Evolutionary conservation across 2,113 vertebrate genomes (phyloP).

Genomic region (Peromyscus polionotus): DNA sequence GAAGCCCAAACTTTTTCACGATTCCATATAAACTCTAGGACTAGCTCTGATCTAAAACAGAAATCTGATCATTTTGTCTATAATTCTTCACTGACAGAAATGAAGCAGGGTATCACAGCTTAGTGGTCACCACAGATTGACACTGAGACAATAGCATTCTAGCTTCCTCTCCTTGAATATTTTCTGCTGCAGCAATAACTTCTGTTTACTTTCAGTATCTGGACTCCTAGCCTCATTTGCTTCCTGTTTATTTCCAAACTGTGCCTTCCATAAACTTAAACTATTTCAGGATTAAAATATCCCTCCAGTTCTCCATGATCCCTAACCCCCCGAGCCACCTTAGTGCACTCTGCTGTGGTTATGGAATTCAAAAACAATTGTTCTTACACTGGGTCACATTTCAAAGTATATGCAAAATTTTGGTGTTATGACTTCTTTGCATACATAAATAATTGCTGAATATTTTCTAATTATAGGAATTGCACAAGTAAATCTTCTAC

Average conservation of each 20-base stretch:
- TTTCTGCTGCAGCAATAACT: not conserved
- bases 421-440: not conserved
- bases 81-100: not conserved
- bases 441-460: not conserved
- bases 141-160: not conserved
- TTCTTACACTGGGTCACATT: not conserved
- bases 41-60: not conserved
- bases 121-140: not conserved
- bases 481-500: not conserved
- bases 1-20: not conserved
- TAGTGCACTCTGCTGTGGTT: not conserved
- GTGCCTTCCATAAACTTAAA: not conserved
- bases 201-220: not conserved
- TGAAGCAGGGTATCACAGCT: not conserved
- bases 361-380: not conserved
- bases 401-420: not conserved
- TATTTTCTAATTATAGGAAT: not conserved
- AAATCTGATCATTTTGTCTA: not conserved
- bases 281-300: not conserved
- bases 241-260: not conserved
- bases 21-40: not conserved
- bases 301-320: not conserved
- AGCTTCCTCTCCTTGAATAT: not conserved
- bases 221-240: not conserved
- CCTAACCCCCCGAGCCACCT: rapidly evolving